These are phyloP conservation scores for Cranoglanis bouderius DNA, from an alignment of 2,113 vertebrate species.

Conservation along the genomic window DNA sequence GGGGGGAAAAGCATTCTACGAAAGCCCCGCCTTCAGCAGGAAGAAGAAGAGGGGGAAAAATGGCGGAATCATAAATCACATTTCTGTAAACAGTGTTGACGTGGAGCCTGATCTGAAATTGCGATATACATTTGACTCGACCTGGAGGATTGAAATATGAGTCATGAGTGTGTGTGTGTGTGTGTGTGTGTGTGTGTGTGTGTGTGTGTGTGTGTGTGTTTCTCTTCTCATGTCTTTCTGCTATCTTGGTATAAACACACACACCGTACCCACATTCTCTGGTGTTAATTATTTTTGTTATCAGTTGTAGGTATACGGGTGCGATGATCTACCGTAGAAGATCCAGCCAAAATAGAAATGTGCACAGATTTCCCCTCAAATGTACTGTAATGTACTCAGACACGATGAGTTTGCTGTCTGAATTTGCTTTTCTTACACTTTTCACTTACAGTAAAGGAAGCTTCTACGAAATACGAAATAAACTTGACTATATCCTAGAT, in stretches of 20 bases:
- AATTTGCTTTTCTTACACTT: background rate
- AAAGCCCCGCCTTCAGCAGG: background rate
- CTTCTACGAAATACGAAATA: background rate
- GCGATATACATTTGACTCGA: conserved; percentile 73
- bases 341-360: background rate
- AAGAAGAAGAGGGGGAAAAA: conserved; percentile 53
- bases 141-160: conserved; percentile 72
- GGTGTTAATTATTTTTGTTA: conserved; percentile 62
- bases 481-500: background rate
- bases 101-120: conserved; percentile 73
- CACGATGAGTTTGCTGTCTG: background rate
- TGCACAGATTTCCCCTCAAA: background rate
- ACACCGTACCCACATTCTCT: conserved; percentile 59
- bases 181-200: conserved; percentile 26
- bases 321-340: conserved; percentile 53
- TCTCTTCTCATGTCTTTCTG: background rate
- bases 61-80: conserved; percentile 75
- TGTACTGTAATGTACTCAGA: background rate
- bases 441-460: background rate
- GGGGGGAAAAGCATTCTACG: background rate
- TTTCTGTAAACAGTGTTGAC: conserved; percentile 80
- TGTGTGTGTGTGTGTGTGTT: background rate
- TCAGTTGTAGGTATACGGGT: conserved; percentile 55
- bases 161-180: conserved; percentile 29
- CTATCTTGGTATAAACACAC: conserved; percentile 48